phyloP scores from a whole-genome alignment of 2,113 vertebrate species.

The Silurus glanis region DNA sequence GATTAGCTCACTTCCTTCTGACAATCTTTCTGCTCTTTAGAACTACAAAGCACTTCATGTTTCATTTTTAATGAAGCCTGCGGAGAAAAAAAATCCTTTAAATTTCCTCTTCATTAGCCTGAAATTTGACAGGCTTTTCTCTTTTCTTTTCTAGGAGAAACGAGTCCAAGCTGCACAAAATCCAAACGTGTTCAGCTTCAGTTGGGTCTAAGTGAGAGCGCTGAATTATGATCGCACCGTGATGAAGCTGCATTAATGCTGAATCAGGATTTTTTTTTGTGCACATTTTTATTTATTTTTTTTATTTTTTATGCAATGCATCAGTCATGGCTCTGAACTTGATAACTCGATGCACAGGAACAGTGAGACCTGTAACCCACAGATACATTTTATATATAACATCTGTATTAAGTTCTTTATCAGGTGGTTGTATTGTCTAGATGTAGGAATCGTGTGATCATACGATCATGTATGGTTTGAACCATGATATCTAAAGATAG shows the following conservation, averaged over 20 bases:
- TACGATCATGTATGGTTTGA: no score
- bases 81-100: not conserved
- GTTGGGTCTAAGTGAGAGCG: not conserved
- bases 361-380: no score
- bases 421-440: no score
- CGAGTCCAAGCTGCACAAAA: not conserved
- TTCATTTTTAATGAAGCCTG: constrained; percentile 1
- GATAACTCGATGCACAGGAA: no score
- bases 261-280: not conserved
- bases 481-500: no score
- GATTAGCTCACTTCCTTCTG: not conserved
- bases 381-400: no score
- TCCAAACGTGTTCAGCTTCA: not conserved
- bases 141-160: not conserved
- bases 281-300: not conserved
- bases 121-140: not conserved
- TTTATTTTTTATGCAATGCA: not conserved
- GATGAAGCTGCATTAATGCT: not conserved
- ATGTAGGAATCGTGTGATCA: no score
- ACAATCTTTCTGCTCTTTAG: not conserved
- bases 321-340: not conserved
- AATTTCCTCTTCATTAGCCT: not conserved
- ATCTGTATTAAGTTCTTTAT: no score
- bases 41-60: not conserved
- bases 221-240: not conserved